Evolutionary conservation across 2,888 invertebrate genomes (phyloP), one percentile per base, ranked within the genome.

Genomic region (Branchipolynoe longqiensis): DNA sequence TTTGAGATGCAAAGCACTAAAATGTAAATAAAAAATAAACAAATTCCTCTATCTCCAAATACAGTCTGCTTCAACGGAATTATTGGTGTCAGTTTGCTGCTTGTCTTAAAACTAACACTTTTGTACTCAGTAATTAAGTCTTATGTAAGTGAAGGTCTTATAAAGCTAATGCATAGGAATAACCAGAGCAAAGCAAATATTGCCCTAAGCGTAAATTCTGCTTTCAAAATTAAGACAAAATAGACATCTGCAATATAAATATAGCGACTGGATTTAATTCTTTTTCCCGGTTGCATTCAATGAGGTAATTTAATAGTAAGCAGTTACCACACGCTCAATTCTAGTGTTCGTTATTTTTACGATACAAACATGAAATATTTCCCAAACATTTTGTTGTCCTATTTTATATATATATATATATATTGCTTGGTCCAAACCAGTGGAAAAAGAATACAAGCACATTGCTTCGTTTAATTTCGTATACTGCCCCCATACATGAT

Each of bases 321-420:
- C 78, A 78, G 78, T 78, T 78, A 31, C 28, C 25, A 48, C 78
- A 78, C 48, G 22, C 48, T 78, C 48, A 78, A n/a, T 48, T 78
- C 25, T 31, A 48, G 78, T 54, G 31, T 78, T n/a, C 25, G 54
- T 78, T 41, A 41, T 31, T 78, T 41, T 78, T 54, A 48, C 48
- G 48, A 78, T 78, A 78, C 78, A 78, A 78, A 78, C 78, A 78
- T 78, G 78, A 78, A 69, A 78, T 78, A 78, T 28, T 78, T 78
- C n/a, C 36, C 22, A 18, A 22, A 14, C 2, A 69, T 69, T 25
- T 36, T 38, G 14, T n/a, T n/a, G n/a, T n/a, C n/a, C n/a, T n/a
- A n/a, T n/a, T n/a, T n/a, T n/a, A n/a, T n/a, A n/a, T n/a, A n/a
- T n/a, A n/a, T n/a, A n/a, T n/a, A n/a, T n/a, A n/a, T n/a, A n/a